A percentile compares a stretch with the other conserved stretches of the same genome.
phyloP scores from a whole-genome alignment of 2,888 invertebrate species.

The Chydorus sphaericus region DNA sequence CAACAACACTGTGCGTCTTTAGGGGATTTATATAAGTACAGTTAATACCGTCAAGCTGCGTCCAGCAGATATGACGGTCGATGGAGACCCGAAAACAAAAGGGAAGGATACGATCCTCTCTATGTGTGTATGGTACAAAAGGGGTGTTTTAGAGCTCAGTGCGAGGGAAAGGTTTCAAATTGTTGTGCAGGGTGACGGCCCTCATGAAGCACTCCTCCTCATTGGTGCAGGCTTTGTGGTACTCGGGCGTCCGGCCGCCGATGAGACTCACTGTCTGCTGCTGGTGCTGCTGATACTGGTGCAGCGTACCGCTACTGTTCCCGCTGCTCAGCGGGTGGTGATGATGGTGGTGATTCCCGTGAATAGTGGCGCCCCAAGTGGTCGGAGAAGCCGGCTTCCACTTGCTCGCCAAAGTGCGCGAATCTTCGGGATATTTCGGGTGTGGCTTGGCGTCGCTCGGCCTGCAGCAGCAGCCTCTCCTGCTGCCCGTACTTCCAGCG shows the following conservation, averaged over 20 bases:
- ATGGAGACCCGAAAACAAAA: no score
- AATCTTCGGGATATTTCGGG: slow-evolving; percentile 53
- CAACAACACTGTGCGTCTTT: no score
- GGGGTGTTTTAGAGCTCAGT: slow-evolving; percentile 15
- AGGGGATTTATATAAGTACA: no score
- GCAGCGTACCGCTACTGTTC: slow-evolving; percentile 7
- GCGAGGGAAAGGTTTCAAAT: slow-evolving; percentile 14
- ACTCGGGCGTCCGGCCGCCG: slow-evolving; percentile 5
- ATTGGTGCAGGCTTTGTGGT: slow-evolving; percentile 11
- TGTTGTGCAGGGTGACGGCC: slow-evolving; percentile 13
- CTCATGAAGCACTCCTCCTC: slow-evolving; percentile 13
- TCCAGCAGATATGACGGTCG: no score
- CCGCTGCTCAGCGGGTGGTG: slow-evolving; percentile 25
- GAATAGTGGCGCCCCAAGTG: slow-evolving; percentile 70
- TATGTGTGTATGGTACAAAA: no score
- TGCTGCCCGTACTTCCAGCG: no score
- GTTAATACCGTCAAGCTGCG: no score
- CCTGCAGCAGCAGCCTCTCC: slow-evolving; percentile 68
- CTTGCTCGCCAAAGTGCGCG: slow-evolving; percentile 41
- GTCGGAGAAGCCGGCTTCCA: slow-evolving; percentile 72
- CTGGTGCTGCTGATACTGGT: no score
- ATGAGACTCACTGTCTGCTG: slow-evolving; percentile 9
- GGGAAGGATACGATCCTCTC: no score
- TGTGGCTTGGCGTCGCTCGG: slow-evolving; percentile 69
- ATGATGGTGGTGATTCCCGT: slow-evolving; percentile 34